A percentile compares a stretch with the other conserved stretches of the same genome.
phyloP scores from a whole-genome alignment of 2,888 invertebrate genomes.

The Caenorhabditis uteleia region DNA sequence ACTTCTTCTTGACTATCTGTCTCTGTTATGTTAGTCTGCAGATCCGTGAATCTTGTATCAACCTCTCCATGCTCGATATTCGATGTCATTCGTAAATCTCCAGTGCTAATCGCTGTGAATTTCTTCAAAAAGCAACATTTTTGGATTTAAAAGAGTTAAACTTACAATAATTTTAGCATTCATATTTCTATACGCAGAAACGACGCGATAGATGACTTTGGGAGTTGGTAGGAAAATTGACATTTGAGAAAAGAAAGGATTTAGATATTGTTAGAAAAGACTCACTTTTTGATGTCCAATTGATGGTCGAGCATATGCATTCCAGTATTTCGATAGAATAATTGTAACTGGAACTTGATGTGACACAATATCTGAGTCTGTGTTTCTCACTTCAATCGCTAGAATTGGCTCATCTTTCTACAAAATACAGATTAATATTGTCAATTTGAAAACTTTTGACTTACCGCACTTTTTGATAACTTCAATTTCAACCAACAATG shows the following conservation, averaged over 20 bases:
- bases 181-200: conserved; percentile 29
- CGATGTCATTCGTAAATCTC: conserved; percentile 26
- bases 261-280: not conserved
- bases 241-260: no score
- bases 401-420: conserved; percentile 27
- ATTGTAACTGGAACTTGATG: conserved; percentile 32
- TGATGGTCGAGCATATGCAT: conserved; percentile 15
- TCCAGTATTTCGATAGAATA: conserved; percentile 28
- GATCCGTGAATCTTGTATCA: conserved; percentile 26
- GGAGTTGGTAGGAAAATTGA: conserved; percentile 24
- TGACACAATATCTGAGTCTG: conserved; percentile 27
- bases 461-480: conserved; percentile 26
- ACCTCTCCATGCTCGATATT: conserved; percentile 22
- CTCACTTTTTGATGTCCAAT: conserved; percentile 19
- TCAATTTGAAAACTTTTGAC: not conserved
- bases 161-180: conserved; percentile 19
- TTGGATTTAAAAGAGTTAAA: no score
- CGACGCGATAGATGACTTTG: conserved; percentile 9
- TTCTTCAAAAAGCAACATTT: conserved; percentile 29
- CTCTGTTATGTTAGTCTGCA: conserved; percentile 14
- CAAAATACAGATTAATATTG: not conserved
- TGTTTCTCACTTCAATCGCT: conserved; percentile 25
- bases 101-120: conserved; percentile 25
- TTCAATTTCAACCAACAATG: conserved; percentile 37
- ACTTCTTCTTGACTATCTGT: conserved; percentile 34